Conservation (phyloP, 2,113 vertebrate genomes). For the Propithecus coquereli region DNA sequence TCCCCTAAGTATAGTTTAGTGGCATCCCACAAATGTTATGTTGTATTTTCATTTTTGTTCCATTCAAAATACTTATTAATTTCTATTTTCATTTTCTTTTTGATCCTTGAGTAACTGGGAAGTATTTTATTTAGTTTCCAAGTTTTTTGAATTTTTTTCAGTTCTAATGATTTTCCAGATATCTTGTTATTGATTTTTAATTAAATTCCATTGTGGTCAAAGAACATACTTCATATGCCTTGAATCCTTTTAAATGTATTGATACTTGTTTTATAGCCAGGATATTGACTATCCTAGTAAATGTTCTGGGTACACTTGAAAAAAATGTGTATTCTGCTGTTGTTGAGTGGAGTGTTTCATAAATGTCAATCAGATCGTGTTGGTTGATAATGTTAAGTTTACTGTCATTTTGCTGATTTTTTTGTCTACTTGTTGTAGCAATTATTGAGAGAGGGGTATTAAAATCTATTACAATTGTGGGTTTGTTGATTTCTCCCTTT, state of each 20-base stretch:
- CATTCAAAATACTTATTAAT: background rate
- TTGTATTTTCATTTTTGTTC: background rate
- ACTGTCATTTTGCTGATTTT: slow-evolving; percentile 16
- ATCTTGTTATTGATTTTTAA: background rate
- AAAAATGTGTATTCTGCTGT: background rate
- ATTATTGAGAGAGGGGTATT: background rate
- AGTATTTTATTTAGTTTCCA: background rate
- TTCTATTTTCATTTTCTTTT: background rate
- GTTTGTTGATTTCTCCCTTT: background rate
- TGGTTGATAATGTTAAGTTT: background rate
- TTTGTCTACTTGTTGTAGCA: background rate
- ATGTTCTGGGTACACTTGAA: background rate
- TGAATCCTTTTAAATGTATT: background rate
- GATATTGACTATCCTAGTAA: background rate
- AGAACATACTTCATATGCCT: background rate
- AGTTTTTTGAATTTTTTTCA: background rate
- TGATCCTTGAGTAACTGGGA: background rate
- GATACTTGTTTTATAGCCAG: background rate
- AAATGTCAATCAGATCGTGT: background rate
- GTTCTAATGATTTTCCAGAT: background rate
- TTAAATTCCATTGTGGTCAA: background rate
- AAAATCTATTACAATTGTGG: background rate
- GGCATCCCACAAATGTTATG: background rate
- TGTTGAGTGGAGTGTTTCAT: background rate
- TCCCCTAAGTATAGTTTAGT: background rate